Conservation (phyloP, 2,888 invertebrate genomes). For the Ceriagrion tenellum region DNA sequence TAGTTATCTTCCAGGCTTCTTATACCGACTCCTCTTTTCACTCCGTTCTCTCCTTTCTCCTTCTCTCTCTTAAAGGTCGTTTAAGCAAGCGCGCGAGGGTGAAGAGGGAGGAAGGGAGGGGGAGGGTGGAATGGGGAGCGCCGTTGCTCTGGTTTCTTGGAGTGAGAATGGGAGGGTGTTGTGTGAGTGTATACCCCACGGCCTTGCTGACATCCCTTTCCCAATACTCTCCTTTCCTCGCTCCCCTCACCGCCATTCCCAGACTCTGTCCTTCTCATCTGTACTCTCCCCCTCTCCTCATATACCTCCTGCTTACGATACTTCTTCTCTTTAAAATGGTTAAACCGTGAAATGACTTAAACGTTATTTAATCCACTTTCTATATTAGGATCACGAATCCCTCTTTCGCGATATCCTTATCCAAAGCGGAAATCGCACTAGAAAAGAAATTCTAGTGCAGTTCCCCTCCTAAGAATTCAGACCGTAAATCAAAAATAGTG, state of each 20-base stretch:
- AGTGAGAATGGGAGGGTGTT: not conserved
- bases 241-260: not conserved
- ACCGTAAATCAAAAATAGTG: too few species aligned
- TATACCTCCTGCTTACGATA: not conserved
- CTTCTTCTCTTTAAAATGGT: too few species aligned
- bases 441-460: too few species aligned
- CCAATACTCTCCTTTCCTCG: constrained; percentile 13
- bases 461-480: too few species aligned
- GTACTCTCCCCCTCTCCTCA: not conserved
- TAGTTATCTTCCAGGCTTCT: not conserved
- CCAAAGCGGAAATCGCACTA: too few species aligned
- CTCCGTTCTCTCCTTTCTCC: not conserved
- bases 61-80: not conserved
- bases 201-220: constrained; percentile 15
- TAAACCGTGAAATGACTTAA: too few species aligned
- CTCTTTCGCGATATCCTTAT: too few species aligned
- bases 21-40: not conserved
- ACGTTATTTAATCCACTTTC: too few species aligned
- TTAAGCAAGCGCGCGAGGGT: not conserved
- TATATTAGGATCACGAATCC: too few species aligned
- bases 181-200: not conserved
- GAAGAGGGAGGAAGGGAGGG: not conserved
- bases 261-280: not conserved
- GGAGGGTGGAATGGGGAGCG: too few species aligned
- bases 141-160: not conserved